Conservation (phyloP, 1,140 invertebrate genomes). For the Drosophila ananassae region DNA sequence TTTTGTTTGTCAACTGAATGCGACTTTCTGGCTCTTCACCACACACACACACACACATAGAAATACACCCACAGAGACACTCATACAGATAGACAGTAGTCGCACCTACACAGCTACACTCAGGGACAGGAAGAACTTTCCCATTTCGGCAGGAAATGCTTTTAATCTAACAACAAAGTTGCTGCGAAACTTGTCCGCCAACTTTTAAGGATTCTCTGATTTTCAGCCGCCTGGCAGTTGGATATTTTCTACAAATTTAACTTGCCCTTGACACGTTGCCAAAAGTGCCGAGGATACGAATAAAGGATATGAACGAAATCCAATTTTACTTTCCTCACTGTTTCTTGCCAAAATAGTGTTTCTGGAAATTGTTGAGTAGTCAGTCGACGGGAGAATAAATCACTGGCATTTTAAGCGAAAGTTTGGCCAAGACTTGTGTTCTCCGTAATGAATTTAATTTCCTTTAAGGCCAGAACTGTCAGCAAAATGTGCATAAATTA, state of each 20-base stretch:
- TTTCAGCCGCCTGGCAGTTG: slow-evolving; percentile 16
- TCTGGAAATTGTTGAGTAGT: slow-evolving; percentile 23
- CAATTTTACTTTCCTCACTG: slow-evolving; percentile 47
- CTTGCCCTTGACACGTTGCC: slow-evolving; percentile 65
- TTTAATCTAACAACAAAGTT: slow-evolving; percentile 78
- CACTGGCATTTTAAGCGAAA: slow-evolving; percentile 19
- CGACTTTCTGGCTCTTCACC: slow-evolving; percentile 59
- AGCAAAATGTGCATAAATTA: slow-evolving; percentile 45
- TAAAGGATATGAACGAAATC: slow-evolving; percentile 40
- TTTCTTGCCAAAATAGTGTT: slow-evolving; percentile 8
- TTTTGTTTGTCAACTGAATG: slow-evolving; percentile 35
- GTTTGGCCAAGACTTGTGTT: slow-evolving; percentile 11
- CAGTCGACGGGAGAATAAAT: slow-evolving; percentile 25
- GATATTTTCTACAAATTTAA: slow-evolving; percentile 59
- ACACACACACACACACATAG: slow-evolving; percentile 24
- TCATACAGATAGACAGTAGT: not conserved
- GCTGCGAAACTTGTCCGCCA: slow-evolving; percentile 38
- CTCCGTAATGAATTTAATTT: slow-evolving; percentile 23
- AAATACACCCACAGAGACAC: not conserved
- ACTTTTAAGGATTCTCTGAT: slow-evolving; percentile 40
- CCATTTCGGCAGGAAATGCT: slow-evolving; percentile 62
- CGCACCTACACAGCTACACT: slow-evolving; percentile 2
- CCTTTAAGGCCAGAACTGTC: slow-evolving; percentile 19
- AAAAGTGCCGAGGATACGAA: slow-evolving; percentile 10
- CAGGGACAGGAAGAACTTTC: slow-evolving; percentile 35